These are phyloP conservation scores for Porites lutea DNA, from an alignment of 64 coral and sea anemone genomes.

Conservation along the genomic window DNA sequence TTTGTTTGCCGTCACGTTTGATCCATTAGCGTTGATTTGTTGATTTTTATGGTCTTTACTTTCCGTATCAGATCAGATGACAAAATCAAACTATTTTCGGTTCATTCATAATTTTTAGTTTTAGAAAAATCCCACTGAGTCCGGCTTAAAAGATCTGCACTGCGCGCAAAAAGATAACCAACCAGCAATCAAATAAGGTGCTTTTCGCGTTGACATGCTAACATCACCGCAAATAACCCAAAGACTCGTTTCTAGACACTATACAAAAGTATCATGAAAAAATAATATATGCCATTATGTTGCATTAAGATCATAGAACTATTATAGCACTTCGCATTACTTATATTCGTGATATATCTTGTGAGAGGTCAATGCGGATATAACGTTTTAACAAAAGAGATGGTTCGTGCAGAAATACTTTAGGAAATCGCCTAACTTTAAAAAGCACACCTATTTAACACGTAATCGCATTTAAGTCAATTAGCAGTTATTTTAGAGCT, in stretches of 20 bases:
- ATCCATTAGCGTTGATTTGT: conserved; percentile 45
- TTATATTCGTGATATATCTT: neutral
- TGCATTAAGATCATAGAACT: neutral
- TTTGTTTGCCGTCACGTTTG: conserved; percentile 40
- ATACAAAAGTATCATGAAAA: neutral
- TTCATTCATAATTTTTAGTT: too few species aligned
- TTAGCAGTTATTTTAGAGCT: conserved; percentile 32
- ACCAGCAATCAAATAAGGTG: neutral
- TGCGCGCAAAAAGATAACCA: neutral
- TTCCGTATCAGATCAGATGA: conserved; percentile 26
- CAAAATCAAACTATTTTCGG: neutral
- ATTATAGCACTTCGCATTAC: neutral
- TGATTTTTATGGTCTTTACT: conserved; percentile 40
- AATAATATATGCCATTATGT: neutral
- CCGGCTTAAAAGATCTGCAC: too few species aligned
- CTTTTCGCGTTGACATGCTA: conserved; percentile 6
- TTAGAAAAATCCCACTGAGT: too few species aligned
- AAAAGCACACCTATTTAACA: neutral
- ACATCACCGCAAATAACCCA: conserved; percentile 4
- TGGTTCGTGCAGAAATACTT: neutral
- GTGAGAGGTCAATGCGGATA: neutral
- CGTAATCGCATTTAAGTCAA: conserved; percentile 46
- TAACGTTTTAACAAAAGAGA: neutral
- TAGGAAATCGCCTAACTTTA: neutral
- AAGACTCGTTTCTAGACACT: conserved; percentile 2